Conservation (phyloP, 64 coral and sea anemone species). For the Stylophora pistillata region DNA sequence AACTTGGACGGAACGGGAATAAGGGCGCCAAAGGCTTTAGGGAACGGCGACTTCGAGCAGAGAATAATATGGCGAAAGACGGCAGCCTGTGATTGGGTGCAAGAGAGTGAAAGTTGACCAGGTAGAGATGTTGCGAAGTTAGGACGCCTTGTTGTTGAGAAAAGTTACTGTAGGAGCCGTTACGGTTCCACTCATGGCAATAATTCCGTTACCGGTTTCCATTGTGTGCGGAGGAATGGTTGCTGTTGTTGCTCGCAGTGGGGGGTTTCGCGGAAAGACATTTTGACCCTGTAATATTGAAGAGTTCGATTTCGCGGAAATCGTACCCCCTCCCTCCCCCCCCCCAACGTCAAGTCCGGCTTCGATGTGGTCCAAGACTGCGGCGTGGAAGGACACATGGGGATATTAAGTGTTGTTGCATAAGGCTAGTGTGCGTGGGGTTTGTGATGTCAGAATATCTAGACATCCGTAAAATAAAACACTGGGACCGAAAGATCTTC, state of each 20-base stretch:
- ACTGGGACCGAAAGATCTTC: constrained; percentile 8
- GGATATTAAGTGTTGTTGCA: constrained; percentile 4
- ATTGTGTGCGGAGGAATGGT: background rate
- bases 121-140: background rate
- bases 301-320: constrained; percentile 35
- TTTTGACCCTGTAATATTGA: constrained; percentile 44
- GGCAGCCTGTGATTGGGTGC: background rate
- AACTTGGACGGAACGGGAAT: too few species aligned
- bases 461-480: constrained; percentile 38
- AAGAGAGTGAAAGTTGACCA: background rate
- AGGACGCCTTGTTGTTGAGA: background rate
- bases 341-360: constrained; percentile 15
- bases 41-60: too few species aligned
- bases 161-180: constrained; percentile 3
- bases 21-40: too few species aligned
- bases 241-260: background rate
- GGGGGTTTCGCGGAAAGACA: constrained; percentile 9
- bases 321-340: constrained; percentile 9
- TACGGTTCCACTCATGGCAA: constrained; percentile 37
- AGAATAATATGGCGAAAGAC: background rate
- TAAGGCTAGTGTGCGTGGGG: background rate
- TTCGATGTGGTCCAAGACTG: background rate
- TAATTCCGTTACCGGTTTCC: background rate
- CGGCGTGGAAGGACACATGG: background rate
- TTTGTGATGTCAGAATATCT: constrained; percentile 6